Base-by-base conservation (phyloP, 2,797 vertebrate species). In the Onychomys leucogaster region DNA sequence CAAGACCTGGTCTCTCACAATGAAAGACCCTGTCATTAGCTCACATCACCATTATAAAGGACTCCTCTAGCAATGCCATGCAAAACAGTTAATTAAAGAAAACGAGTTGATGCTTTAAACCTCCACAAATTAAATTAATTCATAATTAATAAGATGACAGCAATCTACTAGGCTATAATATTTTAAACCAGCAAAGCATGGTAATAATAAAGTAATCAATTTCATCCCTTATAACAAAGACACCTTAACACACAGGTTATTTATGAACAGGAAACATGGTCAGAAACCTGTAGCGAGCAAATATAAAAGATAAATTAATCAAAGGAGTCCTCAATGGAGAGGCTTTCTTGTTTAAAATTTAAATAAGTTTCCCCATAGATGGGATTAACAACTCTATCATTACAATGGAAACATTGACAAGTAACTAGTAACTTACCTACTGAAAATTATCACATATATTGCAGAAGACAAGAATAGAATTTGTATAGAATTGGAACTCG, bases 11-110 rank as follows among this genome's bases (percentile, higher is more conserved):
- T 92, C 65, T 91, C 52, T 75, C 73, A 71, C 89, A 93, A 88
- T 52, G 73, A 94, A 95, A 96, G 59, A 11, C 41, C 65, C 6
- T 82, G 23, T 59, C 80, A 89, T 92, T 88, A 95, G 57, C 55
- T 59, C 67, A 21, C 29, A 85, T 93, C 84, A 71, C 73, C n/a
- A 37, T 94, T 89, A 84, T 89, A 87, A 97, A 96, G 78, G 49
- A 82, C 29, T 87, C 78, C 63, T 94, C 59, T 76, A 96, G 77
- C 49, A 94, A 93, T 73, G 86, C 78, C 95, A 89, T 34, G 57
- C 87, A 94, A 96, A 96, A 86, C 90, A 97, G 95, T 97, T 96
- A 93, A 97, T 96, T 96, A 94, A 94, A 94, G 86, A 96, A 98
- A 97, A 96, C 10, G 55, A 91, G 82, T 75, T 86, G 95, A 91